phyloP scores from a whole-genome alignment of 2,888 invertebrate genomes.

The Ernsta delagoae region DNA sequence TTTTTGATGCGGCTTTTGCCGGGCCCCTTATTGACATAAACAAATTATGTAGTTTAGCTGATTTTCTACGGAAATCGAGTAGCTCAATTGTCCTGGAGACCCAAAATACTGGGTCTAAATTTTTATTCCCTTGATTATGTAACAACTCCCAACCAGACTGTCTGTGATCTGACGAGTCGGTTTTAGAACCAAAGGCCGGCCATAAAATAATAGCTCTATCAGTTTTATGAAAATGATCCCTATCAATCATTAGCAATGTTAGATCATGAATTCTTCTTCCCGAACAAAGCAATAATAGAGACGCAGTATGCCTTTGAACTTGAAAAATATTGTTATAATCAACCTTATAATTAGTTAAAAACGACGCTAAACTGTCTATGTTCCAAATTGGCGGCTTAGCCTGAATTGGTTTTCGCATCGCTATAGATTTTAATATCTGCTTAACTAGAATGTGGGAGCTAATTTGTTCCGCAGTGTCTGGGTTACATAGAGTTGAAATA shows the following conservation, averaged over 20 bases:
- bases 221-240: background rate
- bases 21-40: background rate
- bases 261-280: background rate
- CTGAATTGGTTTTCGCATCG: constrained; percentile 2
- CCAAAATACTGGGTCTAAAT: background rate
- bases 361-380: constrained; percentile 1
- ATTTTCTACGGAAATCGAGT: background rate
- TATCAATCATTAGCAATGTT: background rate
- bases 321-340: constrained; percentile 1
- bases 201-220: background rate
- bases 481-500: background rate
- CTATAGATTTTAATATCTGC: constrained; percentile 6
- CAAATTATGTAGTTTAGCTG: background rate
- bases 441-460: background rate
- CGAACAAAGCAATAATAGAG: constrained; percentile 2
- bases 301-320: constrained; percentile 1
- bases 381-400: constrained; percentile 9
- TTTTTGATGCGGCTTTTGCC: background rate
- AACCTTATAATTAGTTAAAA: background rate
- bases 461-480: background rate
- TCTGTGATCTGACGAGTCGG: background rate
- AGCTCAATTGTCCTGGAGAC: background rate
- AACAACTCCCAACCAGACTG: background rate
- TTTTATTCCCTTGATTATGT: background rate
- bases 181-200: constrained; percentile 1